phyloP scores from a whole-genome alignment of 2,797 vertebrate genomes.

The Phoxinus dragarum region DNA sequence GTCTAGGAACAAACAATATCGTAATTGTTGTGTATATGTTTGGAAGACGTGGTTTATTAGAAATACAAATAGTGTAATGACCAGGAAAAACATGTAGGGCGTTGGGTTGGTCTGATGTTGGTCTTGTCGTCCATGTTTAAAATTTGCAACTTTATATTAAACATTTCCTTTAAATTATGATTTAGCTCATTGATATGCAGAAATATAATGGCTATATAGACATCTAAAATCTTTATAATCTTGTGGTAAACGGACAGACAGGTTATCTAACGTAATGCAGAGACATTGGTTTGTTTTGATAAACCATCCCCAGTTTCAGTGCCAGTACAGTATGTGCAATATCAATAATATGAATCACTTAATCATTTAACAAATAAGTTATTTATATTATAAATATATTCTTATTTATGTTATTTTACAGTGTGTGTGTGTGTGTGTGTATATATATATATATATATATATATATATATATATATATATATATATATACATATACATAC shows the following conservation, averaged over 20 bases:
- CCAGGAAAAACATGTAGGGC: not conserved
- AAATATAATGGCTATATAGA: not conserved
- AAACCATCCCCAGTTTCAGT: not conserved
- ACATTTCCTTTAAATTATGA: not conserved
- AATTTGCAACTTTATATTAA: not conserved
- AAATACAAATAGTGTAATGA: not conserved
- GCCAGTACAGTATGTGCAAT: not conserved
- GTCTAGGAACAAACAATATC: not conserved
- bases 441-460: too few relatives aligned
- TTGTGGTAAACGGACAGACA: not conserved
- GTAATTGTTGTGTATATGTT: not conserved
- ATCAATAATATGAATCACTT: not conserved
- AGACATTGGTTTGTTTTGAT: conserved; percentile 5
- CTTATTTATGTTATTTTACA: not conserved
- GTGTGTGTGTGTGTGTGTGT: too few relatives aligned
- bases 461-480: too few relatives aligned
- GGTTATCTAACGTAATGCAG: not conserved
- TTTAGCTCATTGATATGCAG: not conserved
- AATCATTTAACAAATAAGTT: not conserved
- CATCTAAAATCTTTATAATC: not conserved
- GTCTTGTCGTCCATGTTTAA: not conserved
- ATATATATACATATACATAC: too few relatives aligned
- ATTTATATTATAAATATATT: not conserved
- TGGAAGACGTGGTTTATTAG: not conserved
- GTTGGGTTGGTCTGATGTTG: not conserved